These are phyloP conservation scores for Stegana nigrithorax DNA, from an alignment of 2,888 invertebrate genomes.

Conservation along the genomic window DNA sequence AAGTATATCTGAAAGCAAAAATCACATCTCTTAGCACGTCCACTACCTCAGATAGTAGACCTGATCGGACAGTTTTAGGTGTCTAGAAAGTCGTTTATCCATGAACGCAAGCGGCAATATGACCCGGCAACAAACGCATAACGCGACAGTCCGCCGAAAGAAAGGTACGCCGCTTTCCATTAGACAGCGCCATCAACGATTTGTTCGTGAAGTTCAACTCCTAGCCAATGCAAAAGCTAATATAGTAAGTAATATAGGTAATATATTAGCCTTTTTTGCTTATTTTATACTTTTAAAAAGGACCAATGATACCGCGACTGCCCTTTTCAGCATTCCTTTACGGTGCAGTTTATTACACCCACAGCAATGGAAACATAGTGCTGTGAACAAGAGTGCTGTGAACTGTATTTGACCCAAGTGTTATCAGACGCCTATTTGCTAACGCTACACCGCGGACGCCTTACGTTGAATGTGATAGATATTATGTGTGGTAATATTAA, in stretches of 20 bases:
- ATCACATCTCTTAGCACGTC: no score
- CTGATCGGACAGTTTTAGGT: no score
- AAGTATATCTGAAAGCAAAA: no score
- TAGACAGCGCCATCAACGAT: not conserved
- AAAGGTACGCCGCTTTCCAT: not conserved
- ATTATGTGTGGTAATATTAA: no score
- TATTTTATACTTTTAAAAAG: no score
- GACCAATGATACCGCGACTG: not conserved
- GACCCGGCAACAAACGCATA: no score
- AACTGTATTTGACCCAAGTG: not conserved
- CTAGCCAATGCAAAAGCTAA: not conserved
- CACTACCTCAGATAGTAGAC: no score
- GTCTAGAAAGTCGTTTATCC: no score
- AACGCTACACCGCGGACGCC: not conserved
- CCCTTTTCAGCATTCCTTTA: not conserved
- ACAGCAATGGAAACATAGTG: not conserved
- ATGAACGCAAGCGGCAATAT: no score
- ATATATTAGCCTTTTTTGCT: not conserved
- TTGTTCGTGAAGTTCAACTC: not conserved
- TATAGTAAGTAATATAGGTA: not conserved
- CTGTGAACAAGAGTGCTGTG: not conserved
- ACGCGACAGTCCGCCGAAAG: no score
- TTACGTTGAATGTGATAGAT: no score
- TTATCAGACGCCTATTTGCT: constrained; percentile 1
- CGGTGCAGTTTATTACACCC: not conserved